These are phyloP conservation scores for Carcinoscorpius rotundicauda DNA, from an alignment of 1,140 invertebrate genomes.

Conservation along the genomic window DNA sequence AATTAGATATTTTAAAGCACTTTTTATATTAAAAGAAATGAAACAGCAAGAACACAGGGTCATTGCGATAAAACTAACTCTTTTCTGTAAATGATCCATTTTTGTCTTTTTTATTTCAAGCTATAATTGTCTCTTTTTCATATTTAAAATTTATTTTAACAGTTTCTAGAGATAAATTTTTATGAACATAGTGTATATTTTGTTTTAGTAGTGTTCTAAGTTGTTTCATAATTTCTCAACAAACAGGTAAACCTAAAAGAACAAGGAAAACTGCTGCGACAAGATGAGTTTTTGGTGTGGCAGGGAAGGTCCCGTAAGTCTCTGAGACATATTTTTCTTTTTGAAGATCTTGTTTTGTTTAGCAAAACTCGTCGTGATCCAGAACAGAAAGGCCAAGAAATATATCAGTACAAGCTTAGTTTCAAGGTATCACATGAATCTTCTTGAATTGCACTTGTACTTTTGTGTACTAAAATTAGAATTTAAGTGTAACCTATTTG, in stretches of 20 bases:
- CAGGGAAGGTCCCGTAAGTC: constrained; percentile 18
- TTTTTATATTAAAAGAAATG: too few relatives aligned
- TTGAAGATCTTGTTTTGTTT: constrained; percentile 20
- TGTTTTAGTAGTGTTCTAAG: too few relatives aligned
- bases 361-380: constrained; percentile 21
- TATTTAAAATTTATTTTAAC: not conserved
- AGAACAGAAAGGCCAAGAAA: constrained; percentile 19
- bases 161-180: too few relatives aligned
- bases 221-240: too few relatives aligned
- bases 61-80: too few relatives aligned
- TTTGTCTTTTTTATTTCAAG: not conserved
- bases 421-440: constrained; percentile 11
- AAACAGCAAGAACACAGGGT: too few relatives aligned
- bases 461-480: too few relatives aligned
- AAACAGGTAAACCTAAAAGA: constrained; percentile 20
- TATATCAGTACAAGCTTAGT: constrained; percentile 22
- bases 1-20: too few relatives aligned
- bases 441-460: too few relatives aligned
- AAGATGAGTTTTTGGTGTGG: constrained; percentile 21
- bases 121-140: not conserved
- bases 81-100: too few relatives aligned
- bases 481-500: too few relatives aligned
- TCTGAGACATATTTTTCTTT: constrained; percentile 18
- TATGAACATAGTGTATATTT: too few relatives aligned
- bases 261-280: constrained; percentile 18